Conservation (phyloP, 2,113 vertebrate species). For the Oreochromis spilurus region DNA sequence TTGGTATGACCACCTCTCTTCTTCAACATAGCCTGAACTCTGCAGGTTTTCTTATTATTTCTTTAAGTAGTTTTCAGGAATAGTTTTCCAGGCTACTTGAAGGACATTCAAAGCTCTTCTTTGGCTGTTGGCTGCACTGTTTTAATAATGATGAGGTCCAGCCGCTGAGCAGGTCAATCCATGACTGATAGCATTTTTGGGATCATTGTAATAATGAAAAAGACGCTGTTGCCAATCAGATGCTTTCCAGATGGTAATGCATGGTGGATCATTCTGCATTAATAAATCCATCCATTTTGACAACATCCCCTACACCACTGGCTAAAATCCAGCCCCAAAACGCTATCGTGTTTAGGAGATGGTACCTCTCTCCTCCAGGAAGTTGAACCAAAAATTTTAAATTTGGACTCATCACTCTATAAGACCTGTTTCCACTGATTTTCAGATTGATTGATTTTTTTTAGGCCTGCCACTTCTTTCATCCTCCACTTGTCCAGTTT, state of each 20-base stretch:
- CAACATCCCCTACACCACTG: neutral
- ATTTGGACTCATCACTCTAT: neutral
- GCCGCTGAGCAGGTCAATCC: neutral
- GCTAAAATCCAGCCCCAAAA: neutral
- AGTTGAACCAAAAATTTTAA: neutral
- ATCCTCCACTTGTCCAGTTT: neutral
- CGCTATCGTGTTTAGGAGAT: neutral
- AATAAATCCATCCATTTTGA: neutral
- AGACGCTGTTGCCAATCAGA: neutral
- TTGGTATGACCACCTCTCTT: neutral
- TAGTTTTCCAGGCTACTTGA: neutral
- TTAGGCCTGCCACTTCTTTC: neutral
- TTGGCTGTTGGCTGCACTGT: neutral
- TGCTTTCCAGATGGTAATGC: neutral
- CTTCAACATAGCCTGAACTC: neutral
- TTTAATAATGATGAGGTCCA: neutral
- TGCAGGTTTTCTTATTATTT: neutral
- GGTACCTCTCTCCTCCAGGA: rapidly evolving
- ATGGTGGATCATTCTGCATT: neutral
- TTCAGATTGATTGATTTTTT: neutral
- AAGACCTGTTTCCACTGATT: neutral
- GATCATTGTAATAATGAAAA: neutral
- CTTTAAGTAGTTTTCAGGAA: neutral
- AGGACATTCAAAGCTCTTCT: neutral
- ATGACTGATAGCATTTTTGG: neutral